Conservation (phyloP, 2,797 vertebrate species). For the Gymnothorax reevesii region DNA sequence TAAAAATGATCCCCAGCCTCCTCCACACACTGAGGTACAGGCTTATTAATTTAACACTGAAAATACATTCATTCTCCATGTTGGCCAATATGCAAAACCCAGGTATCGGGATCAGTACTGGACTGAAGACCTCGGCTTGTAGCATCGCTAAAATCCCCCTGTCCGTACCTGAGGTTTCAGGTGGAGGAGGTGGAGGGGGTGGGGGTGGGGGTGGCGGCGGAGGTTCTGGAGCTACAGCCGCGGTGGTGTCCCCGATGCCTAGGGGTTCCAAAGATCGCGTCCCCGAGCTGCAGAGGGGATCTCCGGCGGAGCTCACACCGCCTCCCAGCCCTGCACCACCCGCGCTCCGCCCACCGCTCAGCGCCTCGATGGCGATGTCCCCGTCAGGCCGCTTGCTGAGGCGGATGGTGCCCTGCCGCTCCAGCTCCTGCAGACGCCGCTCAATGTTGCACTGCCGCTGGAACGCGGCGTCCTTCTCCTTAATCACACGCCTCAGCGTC, state of each 20-base stretch:
- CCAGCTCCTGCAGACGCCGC: slow-evolving; percentile 75
- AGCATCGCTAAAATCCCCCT: neutral
- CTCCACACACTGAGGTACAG: too few relatives aligned
- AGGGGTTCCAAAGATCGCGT: neutral
- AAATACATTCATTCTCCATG: too few relatives aligned
- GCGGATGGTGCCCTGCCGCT: slow-evolving; percentile 77
- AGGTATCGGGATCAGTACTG: too few relatives aligned
- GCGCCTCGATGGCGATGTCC: slow-evolving; percentile 71
- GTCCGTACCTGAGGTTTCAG: slow-evolving; percentile 60
- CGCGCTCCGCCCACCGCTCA: slow-evolving; percentile 29
- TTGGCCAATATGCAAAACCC: too few relatives aligned
- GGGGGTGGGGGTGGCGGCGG: slow-evolving; percentile 61
- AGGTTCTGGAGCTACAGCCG: slow-evolving; percentile 50
- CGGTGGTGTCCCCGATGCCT: slow-evolving; percentile 32
- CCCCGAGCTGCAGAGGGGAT: slow-evolving; percentile 22
- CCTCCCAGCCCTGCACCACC: slow-evolving; percentile 16
- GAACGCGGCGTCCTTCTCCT: slow-evolving; percentile 93
- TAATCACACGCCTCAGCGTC: slow-evolving; percentile 83
- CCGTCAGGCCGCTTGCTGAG: slow-evolving; percentile 78
- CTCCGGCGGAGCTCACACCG: neutral
- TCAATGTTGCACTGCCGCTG: slow-evolving; percentile 82
- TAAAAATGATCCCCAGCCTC: too few relatives aligned
- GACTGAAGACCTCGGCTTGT: neutral
- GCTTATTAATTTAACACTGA: too few relatives aligned
- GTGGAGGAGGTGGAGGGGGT: slow-evolving; percentile 78